These are phyloP conservation scores for Urocyon cinereoargenteus DNA, from an alignment of 2,797 vertebrate genomes.

Conservation along the genomic window DNA sequence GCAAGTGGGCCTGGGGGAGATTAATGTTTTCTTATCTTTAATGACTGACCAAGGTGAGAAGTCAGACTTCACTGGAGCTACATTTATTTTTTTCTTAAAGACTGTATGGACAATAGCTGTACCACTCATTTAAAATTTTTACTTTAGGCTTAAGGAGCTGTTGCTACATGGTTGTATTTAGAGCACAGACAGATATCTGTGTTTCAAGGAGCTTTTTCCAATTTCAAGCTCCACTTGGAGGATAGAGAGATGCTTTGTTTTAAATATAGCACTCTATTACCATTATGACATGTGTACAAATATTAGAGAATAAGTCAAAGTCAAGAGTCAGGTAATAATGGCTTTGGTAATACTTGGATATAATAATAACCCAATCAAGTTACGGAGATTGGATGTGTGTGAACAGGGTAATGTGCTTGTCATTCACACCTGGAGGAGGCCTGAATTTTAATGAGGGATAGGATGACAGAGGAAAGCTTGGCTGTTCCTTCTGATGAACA, in stretches of 20 bases:
- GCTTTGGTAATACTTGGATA: slow-evolving; percentile 20
- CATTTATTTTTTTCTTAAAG: background rate
- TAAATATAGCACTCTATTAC: background rate
- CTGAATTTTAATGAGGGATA: background rate
- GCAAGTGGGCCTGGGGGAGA: background rate
- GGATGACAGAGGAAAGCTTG: background rate
- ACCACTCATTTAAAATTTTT: background rate
- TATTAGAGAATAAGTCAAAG: slow-evolving; percentile 36
- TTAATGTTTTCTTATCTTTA: background rate
- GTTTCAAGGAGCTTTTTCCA: background rate
- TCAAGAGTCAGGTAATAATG: background rate
- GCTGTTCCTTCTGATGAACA: background rate
- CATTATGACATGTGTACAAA: slow-evolving; percentile 4
- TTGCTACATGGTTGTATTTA: background rate
- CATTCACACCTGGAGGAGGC: background rate
- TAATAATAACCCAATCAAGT: background rate
- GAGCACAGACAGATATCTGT: background rate
- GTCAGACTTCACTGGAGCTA: background rate
- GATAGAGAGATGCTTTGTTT: slow-evolving; percentile 27
- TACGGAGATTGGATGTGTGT: fast-evolving
- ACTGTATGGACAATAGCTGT: background rate
- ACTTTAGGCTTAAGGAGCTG: background rate
- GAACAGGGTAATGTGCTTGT: background rate
- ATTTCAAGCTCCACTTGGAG: slow-evolving; percentile 13
- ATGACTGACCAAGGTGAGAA: background rate